phyloP scores from a whole-genome alignment of 2,888 invertebrate species.

The Lagria hirta region DNA sequence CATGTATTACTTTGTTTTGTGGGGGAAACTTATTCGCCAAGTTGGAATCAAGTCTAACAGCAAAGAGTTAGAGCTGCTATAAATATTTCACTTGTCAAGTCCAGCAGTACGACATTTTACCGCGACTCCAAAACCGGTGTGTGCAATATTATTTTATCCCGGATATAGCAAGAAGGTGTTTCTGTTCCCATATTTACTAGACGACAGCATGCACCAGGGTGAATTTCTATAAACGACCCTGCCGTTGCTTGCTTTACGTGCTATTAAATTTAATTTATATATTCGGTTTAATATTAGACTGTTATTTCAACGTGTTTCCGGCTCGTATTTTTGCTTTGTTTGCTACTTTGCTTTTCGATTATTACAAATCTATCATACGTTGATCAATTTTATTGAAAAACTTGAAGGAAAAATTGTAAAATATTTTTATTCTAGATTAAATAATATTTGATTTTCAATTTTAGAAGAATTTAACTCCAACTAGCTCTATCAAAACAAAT shows the following conservation, averaged over 20 bases:
- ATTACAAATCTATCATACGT: too few relatives aligned
- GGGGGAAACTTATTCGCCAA: conserved; percentile 46
- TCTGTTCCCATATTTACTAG: conserved; percentile 6
- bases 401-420: too few relatives aligned
- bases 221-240: conserved; percentile 37
- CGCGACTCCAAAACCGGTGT: conserved; percentile 22
- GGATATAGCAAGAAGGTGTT: conserved; percentile 4
- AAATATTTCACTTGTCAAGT: conserved; percentile 50
- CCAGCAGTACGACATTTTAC: conserved; percentile 44
- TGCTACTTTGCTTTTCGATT: too few relatives aligned
- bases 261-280: conserved; percentile 39
- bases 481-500: too few relatives aligned
- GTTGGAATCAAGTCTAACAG: conserved; percentile 45
- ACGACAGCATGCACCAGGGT: conserved; percentile 4
- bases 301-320: conserved; percentile 1
- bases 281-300: conserved; percentile 10
- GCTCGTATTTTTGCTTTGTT: conserved; percentile 1
- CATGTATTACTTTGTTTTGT: conserved; percentile 49
- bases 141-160: conserved; percentile 20
- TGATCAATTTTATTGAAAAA: too few relatives aligned
- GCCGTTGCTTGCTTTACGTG: conserved; percentile 33
- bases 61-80: conserved; percentile 45
- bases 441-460: too few relatives aligned
- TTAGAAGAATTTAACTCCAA: too few relatives aligned
- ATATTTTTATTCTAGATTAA: too few relatives aligned